phyloP scores from a whole-genome alignment of 2,888 invertebrate genomes.

The Nemapogon koenigi region DNA sequence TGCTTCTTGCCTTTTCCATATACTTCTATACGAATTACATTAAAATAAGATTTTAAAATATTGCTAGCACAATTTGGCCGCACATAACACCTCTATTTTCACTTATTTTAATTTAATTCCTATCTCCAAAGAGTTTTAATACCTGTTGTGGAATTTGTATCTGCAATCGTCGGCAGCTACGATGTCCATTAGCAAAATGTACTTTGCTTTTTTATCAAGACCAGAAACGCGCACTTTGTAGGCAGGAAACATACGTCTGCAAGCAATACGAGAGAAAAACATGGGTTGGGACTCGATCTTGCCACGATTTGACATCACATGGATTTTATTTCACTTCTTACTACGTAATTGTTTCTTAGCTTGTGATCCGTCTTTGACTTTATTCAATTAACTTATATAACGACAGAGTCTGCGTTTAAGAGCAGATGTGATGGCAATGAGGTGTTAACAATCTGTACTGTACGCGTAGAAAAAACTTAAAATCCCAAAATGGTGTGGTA shows the following conservation, averaged over 20 bases:
- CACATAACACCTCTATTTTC: constrained; percentile 21
- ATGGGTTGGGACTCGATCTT: constrained; percentile 56
- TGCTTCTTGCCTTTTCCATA: constrained; percentile 71
- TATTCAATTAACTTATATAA: no score
- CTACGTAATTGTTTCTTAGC: constrained; percentile 37
- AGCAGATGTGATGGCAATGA: constrained; percentile 22
- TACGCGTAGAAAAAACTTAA: constrained; percentile 31
- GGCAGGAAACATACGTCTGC: constrained; percentile 98
- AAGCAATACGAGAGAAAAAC: constrained; percentile 67
- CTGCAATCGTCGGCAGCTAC: constrained; percentile 95
- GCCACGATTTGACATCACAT: constrained; percentile 58
- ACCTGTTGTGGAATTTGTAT: constrained; percentile 95
- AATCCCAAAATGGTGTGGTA: constrained; percentile 37
- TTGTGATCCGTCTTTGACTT: constrained; percentile 51
- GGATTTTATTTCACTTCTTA: constrained; percentile 56
- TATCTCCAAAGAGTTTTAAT: constrained; percentile 32
- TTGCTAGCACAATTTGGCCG: neutral
- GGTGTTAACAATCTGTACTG: constrained; percentile 45
- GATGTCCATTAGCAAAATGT: constrained; percentile 97
- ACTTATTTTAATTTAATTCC: constrained; percentile 62
- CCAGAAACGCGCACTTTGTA: constrained; percentile 96
- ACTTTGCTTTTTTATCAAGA: constrained; percentile 96
- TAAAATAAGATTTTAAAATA: constrained; percentile 49
- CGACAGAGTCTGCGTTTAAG: no score
- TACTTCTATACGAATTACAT: constrained; percentile 45